A percentile compares a stretch with the other conserved stretches of the same genome.
Evolutionary conservation across 1,140 invertebrate species (phyloP).

Genomic region (Drosophila grimshawi): DNA sequence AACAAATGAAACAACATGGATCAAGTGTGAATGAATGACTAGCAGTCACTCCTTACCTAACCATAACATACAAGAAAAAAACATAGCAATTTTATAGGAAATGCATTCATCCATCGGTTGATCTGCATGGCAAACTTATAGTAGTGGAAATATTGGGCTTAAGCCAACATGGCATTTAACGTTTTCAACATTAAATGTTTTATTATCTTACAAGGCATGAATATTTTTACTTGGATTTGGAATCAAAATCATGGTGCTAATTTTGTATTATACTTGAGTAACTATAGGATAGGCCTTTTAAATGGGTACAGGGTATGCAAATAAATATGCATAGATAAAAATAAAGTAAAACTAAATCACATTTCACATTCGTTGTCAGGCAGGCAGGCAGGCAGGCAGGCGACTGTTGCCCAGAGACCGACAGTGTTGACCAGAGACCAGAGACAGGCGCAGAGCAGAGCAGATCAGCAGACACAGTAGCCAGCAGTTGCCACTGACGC

Average conservation of each 20-base stretch:
- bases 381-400: neutral
- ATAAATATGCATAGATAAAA: conserved; percentile 8
- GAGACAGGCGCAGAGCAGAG: conserved; percentile 6
- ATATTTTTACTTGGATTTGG: too few species aligned
- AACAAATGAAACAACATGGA: neutral
- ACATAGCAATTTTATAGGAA: too few species aligned
- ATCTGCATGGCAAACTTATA: too few species aligned
- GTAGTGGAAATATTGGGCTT: too few species aligned
- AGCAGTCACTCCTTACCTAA: neutral
- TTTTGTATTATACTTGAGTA: too few species aligned
- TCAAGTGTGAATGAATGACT: neutral
- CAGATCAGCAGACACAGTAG: conserved; percentile 8
- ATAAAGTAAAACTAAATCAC: conserved; percentile 29
- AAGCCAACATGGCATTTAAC: too few species aligned
- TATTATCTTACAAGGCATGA: too few species aligned
- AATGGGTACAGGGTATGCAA: neutral
- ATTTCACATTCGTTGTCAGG: conserved; percentile 56
- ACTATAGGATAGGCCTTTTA: too few species aligned
- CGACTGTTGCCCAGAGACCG: conserved; percentile 12
- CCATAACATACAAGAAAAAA: too few species aligned
- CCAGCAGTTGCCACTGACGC: conserved; percentile 39
- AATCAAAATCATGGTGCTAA: too few species aligned
- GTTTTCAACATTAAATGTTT: too few species aligned
- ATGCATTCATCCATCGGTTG: too few species aligned
- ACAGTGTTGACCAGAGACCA: conserved; percentile 30